Percentiles rank a stretch among this genome's conserved stretches.
Evolutionary conservation across 2,888 invertebrate species (phyloP).

Genomic region (Acrocera orbiculus): DNA sequence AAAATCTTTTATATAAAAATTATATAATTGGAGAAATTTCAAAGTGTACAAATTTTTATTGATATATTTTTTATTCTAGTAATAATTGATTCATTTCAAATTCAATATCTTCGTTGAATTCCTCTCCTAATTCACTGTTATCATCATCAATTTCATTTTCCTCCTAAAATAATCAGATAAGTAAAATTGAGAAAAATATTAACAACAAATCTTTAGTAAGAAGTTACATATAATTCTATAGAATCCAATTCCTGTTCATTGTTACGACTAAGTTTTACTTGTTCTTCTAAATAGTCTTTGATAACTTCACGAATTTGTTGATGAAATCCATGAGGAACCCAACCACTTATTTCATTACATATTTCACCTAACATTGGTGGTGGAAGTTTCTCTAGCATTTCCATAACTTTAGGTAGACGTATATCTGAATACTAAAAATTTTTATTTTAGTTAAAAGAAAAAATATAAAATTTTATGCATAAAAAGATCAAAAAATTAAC

Average conservation of each 20-base stretch:
- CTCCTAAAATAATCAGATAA: too few species aligned
- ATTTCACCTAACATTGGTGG: conserved; percentile 38
- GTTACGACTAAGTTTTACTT: conserved; percentile 24
- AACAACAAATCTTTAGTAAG: too few species aligned
- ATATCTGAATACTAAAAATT: conserved; percentile 57
- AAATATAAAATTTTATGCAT: neutral
- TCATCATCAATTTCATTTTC: conserved; percentile 6
- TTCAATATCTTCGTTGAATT: too few species aligned
- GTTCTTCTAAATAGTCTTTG: conserved; percentile 42
- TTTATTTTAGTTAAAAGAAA: conserved; percentile 2
- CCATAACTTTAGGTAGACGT: conserved; percentile 58
- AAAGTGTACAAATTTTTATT: too few species aligned
- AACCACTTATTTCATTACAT: conserved; percentile 59
- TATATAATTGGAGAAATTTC: too few species aligned
- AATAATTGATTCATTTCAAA: too few species aligned
- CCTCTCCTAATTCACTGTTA: too few species aligned
- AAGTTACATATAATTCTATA: too few species aligned
- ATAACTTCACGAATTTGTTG: conserved; percentile 56
- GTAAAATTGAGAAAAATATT: too few species aligned
- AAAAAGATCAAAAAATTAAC: too few species aligned
- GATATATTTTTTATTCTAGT: too few species aligned
- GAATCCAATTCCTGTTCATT: conserved; percentile 21
- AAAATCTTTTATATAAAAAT: too few species aligned
- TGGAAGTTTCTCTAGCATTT: conserved; percentile 49
- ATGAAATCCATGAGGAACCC: conserved; percentile 55